Percentiles rank a stretch among this genome's conserved stretches.
Conservation (phyloP, 1,140 invertebrate genomes). For the Drosophila willistoni region DNA sequence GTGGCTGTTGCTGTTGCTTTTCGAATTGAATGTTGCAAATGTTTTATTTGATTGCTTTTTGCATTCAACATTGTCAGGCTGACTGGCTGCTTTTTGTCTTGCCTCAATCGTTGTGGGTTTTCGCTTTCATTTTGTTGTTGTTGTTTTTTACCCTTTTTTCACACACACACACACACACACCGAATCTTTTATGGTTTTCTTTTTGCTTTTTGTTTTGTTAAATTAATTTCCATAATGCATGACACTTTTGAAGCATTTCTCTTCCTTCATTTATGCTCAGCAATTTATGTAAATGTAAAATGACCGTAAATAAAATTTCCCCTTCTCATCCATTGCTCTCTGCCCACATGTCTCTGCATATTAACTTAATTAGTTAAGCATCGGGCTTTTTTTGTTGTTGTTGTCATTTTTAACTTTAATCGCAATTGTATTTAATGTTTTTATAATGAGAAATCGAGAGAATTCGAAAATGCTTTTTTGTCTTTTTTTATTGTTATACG, state of each 20-base stretch:
- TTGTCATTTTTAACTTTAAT: conserved; percentile 50
- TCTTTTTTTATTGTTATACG: neutral
- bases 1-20: conserved; percentile 15
- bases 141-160: neutral
- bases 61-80: conserved; percentile 31
- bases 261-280: conserved; percentile 8
- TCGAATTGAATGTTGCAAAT: conserved; percentile 17
- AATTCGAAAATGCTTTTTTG: neutral
- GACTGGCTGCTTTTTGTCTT: conserved; percentile 16
- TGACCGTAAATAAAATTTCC: conserved; percentile 43
- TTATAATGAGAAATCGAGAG: conserved; percentile 42
- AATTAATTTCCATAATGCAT: conserved; percentile 60
- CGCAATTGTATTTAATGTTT: conserved; percentile 55
- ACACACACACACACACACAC: neutral
- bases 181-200: neutral
- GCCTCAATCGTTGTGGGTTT: conserved; percentile 14
- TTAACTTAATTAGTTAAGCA: conserved; percentile 59
- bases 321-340: neutral
- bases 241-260: conserved; percentile 28
- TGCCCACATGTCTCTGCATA: conserved; percentile 36
- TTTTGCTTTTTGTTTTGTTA: conserved; percentile 33
- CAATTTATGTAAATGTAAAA: conserved; percentile 51
- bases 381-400: conserved; percentile 35
- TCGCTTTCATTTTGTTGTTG: neutral
- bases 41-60: conserved; percentile 58